Percentiles rank a stretch among this genome's conserved stretches.
These are phyloP conservation scores for Amblyopsis hoosieri DNA, from an alignment of 2,797 vertebrate genomes.

Conservation along the genomic window DNA sequence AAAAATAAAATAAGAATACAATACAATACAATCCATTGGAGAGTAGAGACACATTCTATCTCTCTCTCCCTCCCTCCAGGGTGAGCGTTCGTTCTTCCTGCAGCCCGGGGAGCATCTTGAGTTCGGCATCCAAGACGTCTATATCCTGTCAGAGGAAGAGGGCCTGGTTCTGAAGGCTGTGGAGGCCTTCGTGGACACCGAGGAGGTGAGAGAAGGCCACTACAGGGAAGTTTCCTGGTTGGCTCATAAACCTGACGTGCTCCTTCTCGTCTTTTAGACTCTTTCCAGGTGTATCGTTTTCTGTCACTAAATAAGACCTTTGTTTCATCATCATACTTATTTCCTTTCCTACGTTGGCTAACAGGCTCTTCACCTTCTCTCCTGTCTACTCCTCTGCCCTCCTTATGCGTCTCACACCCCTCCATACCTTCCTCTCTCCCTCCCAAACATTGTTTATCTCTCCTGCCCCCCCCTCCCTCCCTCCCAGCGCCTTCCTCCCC, in stretches of 20 bases:
- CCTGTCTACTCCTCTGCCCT: conserved; percentile 9
- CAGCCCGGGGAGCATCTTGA: conserved; percentile 86
- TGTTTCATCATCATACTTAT: conserved; percentile 15
- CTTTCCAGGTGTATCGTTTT: no score
- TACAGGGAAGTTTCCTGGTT: no score
- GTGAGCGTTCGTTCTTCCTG: conserved; percentile 91
- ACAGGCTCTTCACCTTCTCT: conserved; percentile 16
- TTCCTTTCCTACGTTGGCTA: conserved; percentile 11
- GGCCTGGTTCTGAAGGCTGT: conserved; percentile 86
- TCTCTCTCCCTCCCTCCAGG: conserved; percentile 63
- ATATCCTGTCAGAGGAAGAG: conserved; percentile 87
- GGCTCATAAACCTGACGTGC: no score
- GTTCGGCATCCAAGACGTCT: conserved; percentile 85
- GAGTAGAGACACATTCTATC: background rate
- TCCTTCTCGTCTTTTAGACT: no score
- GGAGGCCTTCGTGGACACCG: conserved; percentile 76
- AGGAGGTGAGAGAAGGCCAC: conserved; percentile 52
- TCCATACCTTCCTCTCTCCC: conserved; percentile 11
- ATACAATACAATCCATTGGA: no score
- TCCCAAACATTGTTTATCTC: conserved; percentile 15
- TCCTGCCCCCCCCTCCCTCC: conserved; percentile 5
- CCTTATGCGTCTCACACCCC: conserved; percentile 1
- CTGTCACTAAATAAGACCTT: no score
- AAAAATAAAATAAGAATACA: no score
- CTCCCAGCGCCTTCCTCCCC: background rate